Conservation (phyloP, 2,888 invertebrate species). For the Netelia melanura region DNA sequence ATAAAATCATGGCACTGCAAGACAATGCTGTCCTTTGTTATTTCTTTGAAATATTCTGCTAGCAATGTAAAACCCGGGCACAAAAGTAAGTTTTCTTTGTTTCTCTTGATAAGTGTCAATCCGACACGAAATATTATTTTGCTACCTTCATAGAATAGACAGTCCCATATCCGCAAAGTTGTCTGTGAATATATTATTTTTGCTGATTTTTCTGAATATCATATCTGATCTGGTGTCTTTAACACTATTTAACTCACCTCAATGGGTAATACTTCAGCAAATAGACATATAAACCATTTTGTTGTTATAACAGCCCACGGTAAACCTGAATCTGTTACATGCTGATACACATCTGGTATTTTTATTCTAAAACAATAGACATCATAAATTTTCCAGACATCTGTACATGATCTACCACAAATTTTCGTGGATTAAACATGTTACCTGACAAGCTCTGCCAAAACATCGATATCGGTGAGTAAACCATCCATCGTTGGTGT, state of each 20-base stretch:
- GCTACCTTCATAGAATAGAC: constrained; percentile 96
- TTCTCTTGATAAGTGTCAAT: constrained; percentile 92
- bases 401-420: constrained; percentile 86
- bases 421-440: neutral
- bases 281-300: constrained; percentile 98
- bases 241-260: constrained; percentile 86
- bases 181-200: constrained; percentile 86
- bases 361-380: constrained; percentile 87
- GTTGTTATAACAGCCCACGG: constrained; percentile 96
- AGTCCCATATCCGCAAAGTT: constrained; percentile 97
- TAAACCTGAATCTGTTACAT: constrained; percentile 92
- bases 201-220: neutral
- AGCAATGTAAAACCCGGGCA: constrained; percentile 93
- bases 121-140: constrained; percentile 97
- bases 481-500: constrained; percentile 95
- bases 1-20: constrained; percentile 96
- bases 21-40: constrained; percentile 91
- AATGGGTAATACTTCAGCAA: constrained; percentile 96
- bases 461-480: constrained; percentile 94
- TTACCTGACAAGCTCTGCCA: constrained; percentile 92
- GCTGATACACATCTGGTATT: constrained; percentile 92
- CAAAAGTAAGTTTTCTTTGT: constrained; percentile 89
- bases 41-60: constrained; percentile 93
- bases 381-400: neutral
- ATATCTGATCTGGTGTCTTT: neutral